Evolutionary conservation across 2,888 invertebrate genomes (phyloP).

Genomic region (Parochlus steinenii): DNA sequence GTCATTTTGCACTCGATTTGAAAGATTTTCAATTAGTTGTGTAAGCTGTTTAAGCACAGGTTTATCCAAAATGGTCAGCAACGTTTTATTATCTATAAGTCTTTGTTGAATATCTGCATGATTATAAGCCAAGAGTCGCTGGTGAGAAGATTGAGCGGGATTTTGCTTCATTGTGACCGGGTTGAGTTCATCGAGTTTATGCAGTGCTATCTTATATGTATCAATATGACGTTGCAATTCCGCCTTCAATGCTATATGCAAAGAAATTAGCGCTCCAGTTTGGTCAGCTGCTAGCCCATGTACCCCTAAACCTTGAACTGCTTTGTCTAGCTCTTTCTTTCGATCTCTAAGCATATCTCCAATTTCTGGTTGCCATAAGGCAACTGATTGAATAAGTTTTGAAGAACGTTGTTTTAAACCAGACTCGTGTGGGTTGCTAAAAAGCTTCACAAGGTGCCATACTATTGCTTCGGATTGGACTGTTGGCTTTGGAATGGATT

Average conservation of each 20-base stretch:
- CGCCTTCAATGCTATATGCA: constrained; percentile 66
- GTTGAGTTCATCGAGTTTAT: constrained; percentile 62
- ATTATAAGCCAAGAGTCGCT: constrained; percentile 66
- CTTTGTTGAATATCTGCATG: constrained; percentile 78
- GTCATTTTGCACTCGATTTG: constrained; percentile 73
- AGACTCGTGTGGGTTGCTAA: constrained; percentile 39
- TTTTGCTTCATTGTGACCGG: constrained; percentile 44
- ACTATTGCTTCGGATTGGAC: constrained; percentile 63
- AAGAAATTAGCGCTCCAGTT: constrained; percentile 48
- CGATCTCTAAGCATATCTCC: constrained; percentile 49
- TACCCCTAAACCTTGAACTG: constrained; percentile 74
- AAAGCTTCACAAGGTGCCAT: constrained; percentile 70
- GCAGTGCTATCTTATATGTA: constrained; percentile 71
- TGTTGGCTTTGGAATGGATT: constrained; percentile 45
- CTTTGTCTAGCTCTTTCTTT: constrained; percentile 60
- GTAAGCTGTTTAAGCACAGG: constrained; percentile 60
- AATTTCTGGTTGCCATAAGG: constrained; percentile 46
- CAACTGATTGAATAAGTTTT: constrained; percentile 40
- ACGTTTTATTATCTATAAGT: constrained; percentile 79
- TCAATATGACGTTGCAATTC: constrained; percentile 73
- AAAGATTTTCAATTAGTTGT: constrained; percentile 48
- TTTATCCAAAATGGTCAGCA: constrained; percentile 70
- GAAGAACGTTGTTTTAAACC: constrained; percentile 44
- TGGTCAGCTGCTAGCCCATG: constrained; percentile 64
- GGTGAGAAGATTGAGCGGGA: constrained; percentile 76